Conservation (phyloP, 2,113 vertebrate genomes). For the Grus americana region DNA sequence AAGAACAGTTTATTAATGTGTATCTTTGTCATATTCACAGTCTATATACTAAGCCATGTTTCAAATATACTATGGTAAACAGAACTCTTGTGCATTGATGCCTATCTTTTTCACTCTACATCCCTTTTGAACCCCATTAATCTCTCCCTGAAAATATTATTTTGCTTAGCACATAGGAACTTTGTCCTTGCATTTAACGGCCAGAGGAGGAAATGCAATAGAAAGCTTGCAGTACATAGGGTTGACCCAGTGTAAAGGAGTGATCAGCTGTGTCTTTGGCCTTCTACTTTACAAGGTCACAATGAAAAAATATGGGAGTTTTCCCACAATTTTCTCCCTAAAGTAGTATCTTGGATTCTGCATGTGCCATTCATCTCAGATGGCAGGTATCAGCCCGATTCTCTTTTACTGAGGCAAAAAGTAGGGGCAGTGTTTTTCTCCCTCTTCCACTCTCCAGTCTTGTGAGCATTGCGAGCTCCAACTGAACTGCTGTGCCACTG, state of each 20-base stretch:
- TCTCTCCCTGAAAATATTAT: not conserved
- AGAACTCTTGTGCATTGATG: not conserved
- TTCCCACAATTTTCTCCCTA: not conserved
- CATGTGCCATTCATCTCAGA: not conserved
- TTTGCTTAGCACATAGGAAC: not conserved
- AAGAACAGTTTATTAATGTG: not conserved
- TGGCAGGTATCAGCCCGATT: not conserved
- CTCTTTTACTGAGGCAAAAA: not conserved
- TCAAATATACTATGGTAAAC: not conserved
- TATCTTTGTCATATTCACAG: not conserved
- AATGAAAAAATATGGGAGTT: fast-evolving
- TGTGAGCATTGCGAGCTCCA: not conserved
- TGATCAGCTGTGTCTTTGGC: not conserved
- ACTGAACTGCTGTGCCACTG: not conserved
- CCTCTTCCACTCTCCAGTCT: not conserved
- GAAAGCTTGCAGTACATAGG: no score
- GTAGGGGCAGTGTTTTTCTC: not conserved
- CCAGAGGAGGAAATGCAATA: not conserved
- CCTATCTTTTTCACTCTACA: not conserved
- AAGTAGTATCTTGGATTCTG: not conserved
- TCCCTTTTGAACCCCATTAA: not conserved
- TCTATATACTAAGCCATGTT: not conserved
- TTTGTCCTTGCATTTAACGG: not conserved
- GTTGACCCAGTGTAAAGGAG: not conserved
- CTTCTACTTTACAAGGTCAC: not conserved